Evolutionary conservation across 2,797 vertebrate species (phyloP).

Genomic region (Salmo trutta): DNA sequence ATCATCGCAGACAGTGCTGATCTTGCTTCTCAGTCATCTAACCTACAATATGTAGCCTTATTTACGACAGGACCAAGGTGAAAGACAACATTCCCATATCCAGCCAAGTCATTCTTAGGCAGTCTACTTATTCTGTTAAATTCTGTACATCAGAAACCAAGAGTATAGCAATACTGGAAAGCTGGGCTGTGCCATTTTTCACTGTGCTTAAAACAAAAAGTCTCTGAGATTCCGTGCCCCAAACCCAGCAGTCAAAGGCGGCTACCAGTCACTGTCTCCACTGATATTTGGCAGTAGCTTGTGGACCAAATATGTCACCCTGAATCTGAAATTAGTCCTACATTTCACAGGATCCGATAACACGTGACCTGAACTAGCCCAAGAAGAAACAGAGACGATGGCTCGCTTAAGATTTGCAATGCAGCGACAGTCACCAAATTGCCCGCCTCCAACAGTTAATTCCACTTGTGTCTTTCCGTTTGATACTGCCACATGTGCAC

Average conservation of each 20-base stretch:
- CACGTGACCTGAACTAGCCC: constrained; percentile 22
- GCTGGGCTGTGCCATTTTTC: too few species aligned
- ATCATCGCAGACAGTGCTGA: constrained; percentile 32
- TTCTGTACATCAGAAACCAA: constrained; percentile 7
- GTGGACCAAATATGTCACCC: constrained; percentile 43
- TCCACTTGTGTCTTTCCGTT: constrained; percentile 42
- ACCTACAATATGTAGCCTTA: constrained; percentile 43
- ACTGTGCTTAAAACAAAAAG: constrained; percentile 22
- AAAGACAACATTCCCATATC: constrained; percentile 35
- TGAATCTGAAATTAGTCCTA: constrained; percentile 37
- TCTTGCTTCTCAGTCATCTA: constrained; percentile 36
- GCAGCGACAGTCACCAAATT: constrained; percentile 27
- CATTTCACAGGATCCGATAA: constrained; percentile 24
- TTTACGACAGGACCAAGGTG: constrained; percentile 25
- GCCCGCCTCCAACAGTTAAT: constrained; percentile 39
- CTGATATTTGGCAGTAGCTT: constrained; percentile 25
- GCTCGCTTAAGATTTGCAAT: constrained; percentile 10
- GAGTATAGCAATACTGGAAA: too few species aligned
- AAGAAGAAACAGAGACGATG: neutral
- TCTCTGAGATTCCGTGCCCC: constrained; percentile 11
- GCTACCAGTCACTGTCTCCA: constrained; percentile 37
- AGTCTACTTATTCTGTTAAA: constrained; percentile 3
- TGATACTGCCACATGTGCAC: constrained; percentile 42
- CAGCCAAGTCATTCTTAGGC: constrained; percentile 25
- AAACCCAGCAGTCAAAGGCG: constrained; percentile 31